Conservation (phyloP, 1,140 invertebrate genomes). For the Helicoverpa zea region DNA sequence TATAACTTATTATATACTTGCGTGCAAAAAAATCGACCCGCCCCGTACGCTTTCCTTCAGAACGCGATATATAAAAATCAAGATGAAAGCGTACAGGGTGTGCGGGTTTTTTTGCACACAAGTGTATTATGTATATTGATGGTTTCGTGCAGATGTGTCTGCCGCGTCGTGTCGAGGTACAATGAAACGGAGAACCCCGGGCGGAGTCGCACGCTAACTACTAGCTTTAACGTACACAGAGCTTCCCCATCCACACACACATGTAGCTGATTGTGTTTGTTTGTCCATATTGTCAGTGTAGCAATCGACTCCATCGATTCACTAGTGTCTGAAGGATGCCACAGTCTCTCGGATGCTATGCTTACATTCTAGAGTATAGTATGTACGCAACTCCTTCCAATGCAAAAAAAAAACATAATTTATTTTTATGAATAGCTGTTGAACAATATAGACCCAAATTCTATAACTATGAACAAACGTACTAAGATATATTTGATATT, state of each 20-base stretch:
- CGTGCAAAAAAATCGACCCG: too few species aligned
- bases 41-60: too few species aligned
- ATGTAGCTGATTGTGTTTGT: background rate
- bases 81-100: too few species aligned
- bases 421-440: constrained; percentile 25
- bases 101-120: too few species aligned
- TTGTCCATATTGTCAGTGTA: too few species aligned
- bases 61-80: too few species aligned
- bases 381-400: constrained; percentile 20
- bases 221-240: constrained; percentile 5
- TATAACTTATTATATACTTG: too few species aligned
- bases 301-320: too few species aligned
- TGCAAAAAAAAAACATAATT: background rate
- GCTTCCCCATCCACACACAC: background rate
- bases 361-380: background rate
- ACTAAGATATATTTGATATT: constrained; percentile 25
- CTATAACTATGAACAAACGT: background rate
- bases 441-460: constrained; percentile 10
- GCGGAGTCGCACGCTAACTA: background rate
- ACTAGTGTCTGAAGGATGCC: too few species aligned
- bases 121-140: too few species aligned
- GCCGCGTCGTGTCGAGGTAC: background rate
- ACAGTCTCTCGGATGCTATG: too few species aligned
- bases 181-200: constrained; percentile 25
- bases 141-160: too few species aligned